Percentiles rank a stretch among this genome's conserved stretches.
Evolutionary conservation across 2,888 invertebrate species (phyloP).

Genomic region (Cataglyphis rosenhaueri): DNA sequence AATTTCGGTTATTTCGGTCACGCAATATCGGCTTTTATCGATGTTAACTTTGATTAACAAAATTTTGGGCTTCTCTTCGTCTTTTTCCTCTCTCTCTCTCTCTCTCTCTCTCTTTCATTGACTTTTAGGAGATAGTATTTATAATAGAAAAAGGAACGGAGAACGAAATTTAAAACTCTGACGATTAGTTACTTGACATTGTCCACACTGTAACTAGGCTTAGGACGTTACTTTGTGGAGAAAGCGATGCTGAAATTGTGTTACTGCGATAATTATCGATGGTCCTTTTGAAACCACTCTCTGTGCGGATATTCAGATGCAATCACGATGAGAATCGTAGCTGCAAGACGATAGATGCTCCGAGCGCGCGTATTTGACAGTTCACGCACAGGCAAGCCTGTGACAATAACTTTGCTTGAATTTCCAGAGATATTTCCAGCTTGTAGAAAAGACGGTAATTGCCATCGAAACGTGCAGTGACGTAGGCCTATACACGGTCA

Average conservation of each 20-base stretch:
- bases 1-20: neutral
- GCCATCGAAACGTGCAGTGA: neutral
- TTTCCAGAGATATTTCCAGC: neutral
- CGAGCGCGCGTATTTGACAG: slow-evolving; percentile 3
- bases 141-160: neutral
- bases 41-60: neutral
- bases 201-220: neutral
- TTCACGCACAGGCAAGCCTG: neutral
- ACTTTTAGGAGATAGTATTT: neutral
- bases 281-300: neutral
- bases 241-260: slow-evolving; percentile 23
- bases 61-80: neutral
- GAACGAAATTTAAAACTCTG: neutral
- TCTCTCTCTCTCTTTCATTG: neutral
- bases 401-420: slow-evolving; percentile 16
- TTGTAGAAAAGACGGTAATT: neutral
- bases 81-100: neutral
- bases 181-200: slow-evolving; percentile 9
- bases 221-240: slow-evolving; percentile 17
- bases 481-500: neutral
- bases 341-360: neutral
- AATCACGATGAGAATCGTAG: slow-evolving; percentile 2
- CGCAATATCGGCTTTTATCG: neutral
- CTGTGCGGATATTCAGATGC: slow-evolving; percentile 8
- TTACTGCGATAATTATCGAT: slow-evolving; percentile 24